These are phyloP conservation scores for Zaprionus inermis DNA, from an alignment of 1,140 invertebrate genomes.

Conservation along the genomic window DNA sequence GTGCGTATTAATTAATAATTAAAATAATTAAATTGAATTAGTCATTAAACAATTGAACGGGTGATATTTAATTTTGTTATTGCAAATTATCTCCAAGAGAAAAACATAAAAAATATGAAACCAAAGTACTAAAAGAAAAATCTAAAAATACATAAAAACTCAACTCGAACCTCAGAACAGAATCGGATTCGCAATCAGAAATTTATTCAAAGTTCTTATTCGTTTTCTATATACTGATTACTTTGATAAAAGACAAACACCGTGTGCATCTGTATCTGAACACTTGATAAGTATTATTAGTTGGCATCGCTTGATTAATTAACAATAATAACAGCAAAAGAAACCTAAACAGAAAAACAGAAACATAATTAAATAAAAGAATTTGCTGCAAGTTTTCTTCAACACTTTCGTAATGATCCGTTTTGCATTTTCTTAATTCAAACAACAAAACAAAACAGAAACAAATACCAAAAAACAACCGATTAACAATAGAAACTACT, in stretches of 20 bases:
- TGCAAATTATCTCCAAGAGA: conserved; percentile 64
- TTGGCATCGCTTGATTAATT: conserved; percentile 79
- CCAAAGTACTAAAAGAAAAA: conserved; percentile 12
- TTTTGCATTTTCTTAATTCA: conserved; percentile 71
- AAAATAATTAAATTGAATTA: conserved; percentile 68
- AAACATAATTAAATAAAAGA: conserved; percentile 19
- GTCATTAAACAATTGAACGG: conserved; percentile 70
- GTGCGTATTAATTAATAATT: conserved; percentile 39
- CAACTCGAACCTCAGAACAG: conserved; percentile 21
- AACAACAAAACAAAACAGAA: conserved; percentile 38
- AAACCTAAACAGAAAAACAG: conserved; percentile 8
- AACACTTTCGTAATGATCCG: conserved; percentile 46
- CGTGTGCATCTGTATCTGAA: conserved; percentile 2
- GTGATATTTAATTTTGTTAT: conserved; percentile 78
- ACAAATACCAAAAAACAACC: conserved; percentile 5
- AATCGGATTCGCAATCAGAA: conserved; percentile 9
- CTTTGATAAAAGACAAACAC: neutral
- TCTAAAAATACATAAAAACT: conserved; percentile 26
- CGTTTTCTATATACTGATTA: neutral
- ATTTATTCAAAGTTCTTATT: conserved; percentile 2
- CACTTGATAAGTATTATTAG: conserved; percentile 50
- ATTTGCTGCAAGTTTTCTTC: conserved; percentile 49
- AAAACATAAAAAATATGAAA: conserved; percentile 21
- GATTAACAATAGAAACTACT: conserved; percentile 47
- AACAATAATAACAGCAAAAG: conserved; percentile 6